Conservation (phyloP, 1,140 invertebrate genomes). For the Metopolophium dirhodum region DNA sequence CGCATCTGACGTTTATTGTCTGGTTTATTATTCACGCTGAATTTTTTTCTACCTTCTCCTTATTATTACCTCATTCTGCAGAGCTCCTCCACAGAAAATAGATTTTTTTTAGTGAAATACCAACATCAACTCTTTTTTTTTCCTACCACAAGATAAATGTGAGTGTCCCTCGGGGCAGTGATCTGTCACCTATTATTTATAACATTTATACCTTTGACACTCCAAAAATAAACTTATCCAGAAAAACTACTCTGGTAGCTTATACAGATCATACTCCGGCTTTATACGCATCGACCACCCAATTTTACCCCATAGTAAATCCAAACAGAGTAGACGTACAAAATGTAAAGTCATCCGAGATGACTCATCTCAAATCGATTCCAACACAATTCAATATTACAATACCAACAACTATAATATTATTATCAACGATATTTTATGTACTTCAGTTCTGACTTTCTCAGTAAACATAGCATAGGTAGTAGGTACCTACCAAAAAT, state of each 20-base stretch:
- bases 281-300: neutral
- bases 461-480: neutral
- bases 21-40: neutral
- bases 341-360: neutral
- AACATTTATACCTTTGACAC: conserved; percentile 17
- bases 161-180: neutral
- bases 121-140: neutral
- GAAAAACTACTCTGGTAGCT: neutral
- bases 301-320: neutral
- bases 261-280: neutral
- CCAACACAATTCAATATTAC: neutral
- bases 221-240: neutral
- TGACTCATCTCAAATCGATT: neutral
- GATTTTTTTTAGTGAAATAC: neutral
- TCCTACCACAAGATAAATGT: neutral
- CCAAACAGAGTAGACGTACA: neutral
- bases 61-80: neutral
- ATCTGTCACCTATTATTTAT: conserved; percentile 12
- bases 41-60: neutral
- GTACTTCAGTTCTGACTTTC: neutral
- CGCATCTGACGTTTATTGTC: neutral
- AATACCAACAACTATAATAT: neutral
- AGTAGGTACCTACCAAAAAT: neutral
- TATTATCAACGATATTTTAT: neutral
- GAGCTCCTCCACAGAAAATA: neutral